Evolutionary conservation across 2,888 invertebrate species (phyloP).

Genomic region (Apamea crenata): DNA sequence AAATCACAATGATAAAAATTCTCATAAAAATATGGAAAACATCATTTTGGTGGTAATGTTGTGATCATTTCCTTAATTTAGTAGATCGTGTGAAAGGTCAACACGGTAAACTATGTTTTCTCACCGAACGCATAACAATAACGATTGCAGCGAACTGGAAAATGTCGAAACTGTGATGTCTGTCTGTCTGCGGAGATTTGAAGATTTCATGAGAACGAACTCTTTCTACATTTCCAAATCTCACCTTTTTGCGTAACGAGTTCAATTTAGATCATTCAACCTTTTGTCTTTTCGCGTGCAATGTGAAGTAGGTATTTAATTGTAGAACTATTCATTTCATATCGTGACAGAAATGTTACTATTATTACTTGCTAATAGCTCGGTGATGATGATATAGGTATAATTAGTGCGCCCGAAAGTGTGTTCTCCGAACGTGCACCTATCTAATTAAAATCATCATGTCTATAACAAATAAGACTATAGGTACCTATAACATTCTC

Average conservation of each 20-base stretch:
- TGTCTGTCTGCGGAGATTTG: conserved; percentile 49
- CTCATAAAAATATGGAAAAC: conserved; percentile 19
- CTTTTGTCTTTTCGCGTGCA: conserved; percentile 21
- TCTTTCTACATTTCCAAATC: conserved; percentile 52
- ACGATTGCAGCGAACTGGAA: conserved; percentile 64
- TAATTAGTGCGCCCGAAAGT: conserved; percentile 35
- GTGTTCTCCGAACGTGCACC: neutral
- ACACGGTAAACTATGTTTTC: conserved; percentile 59
- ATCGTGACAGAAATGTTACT: neutral
- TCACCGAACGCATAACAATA: conserved; percentile 55
- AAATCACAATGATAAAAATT: conserved; percentile 8
- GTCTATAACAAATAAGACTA: neutral
- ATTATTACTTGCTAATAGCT: conserved; percentile 22
- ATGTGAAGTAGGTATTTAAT: neutral
- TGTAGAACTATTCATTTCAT: neutral
- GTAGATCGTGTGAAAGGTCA: conserved; percentile 77
- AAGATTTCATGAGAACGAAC: conserved; percentile 62
- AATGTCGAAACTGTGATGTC: conserved; percentile 65
- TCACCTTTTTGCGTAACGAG: conserved; percentile 19
- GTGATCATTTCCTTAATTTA: conserved; percentile 66
- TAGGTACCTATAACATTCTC: neutral
- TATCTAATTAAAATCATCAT: conserved; percentile 20
- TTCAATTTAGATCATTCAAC: conserved; percentile 24
- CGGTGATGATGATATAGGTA: neutral
- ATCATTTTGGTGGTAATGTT: conserved; percentile 46